Evolutionary conservation across 2,113 vertebrate genomes (phyloP), one percentile per base, ranked within the genome.

Genomic region (Anarrhichthys ocellatus): DNA sequence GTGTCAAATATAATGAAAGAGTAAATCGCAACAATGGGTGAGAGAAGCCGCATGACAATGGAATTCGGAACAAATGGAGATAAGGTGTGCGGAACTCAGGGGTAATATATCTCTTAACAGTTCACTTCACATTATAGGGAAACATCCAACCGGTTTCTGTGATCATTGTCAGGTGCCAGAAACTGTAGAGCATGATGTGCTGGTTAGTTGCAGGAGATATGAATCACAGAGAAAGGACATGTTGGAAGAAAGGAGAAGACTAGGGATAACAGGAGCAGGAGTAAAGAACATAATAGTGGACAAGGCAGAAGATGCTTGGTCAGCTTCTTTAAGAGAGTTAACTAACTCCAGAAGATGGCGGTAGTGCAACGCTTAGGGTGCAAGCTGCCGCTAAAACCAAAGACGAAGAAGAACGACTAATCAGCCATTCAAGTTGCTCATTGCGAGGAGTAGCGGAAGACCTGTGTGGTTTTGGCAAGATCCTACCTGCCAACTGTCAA

Each of bases 401-500:
- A 20, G 32, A 62, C 36, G 54, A 44, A 36, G 15, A 76, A 85
- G 82, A 69, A 27, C 1, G 24, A 27, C 24, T 4, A 11, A 2
- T 2, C 5, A 42, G 6, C 62, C 13, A 66, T 50, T 75, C 63
- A 46, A 7, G 52, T 32, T 38, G 6, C 67, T 70, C 20, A 2
- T 54, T 34, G 48, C 20, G 0, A n/a, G n/a, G 63, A 46, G 17
- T 3, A 68, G 46, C 81, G 75, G 85, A 90, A 88, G 81, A 71
- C 2, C 50, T 59, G 34, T 3, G 66, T 9, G 46, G 22, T 13
- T 34, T 81, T 24, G 36, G 46, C 29, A 63, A 46, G 50, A 52
- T 42, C 64, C 2, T 2, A 61, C 15, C 40, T 46, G 36, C 36
- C 38, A 24, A 6, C 22, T 78, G 76, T 38, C 15, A 40, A 38